These are phyloP conservation scores for Ctenochaetus hawaiiensis DNA, from an alignment of 2,797 vertebrate species.

Conservation along the genomic window DNA sequence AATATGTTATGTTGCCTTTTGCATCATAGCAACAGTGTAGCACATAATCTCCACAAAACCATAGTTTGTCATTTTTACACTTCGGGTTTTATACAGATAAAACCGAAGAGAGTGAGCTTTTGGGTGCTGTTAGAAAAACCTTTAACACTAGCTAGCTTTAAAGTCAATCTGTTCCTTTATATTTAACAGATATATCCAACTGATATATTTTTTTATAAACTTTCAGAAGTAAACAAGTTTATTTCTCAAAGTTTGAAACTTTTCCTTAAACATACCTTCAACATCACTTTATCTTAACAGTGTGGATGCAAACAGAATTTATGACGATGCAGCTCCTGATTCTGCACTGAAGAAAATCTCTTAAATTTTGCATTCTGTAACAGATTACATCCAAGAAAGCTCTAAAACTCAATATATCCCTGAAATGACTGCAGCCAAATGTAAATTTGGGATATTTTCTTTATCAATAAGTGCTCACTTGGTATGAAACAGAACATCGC, in stretches of 20 bases:
- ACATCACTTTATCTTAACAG: background rate
- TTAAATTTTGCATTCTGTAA: constrained; percentile 12
- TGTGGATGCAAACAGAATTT: constrained; percentile 2
- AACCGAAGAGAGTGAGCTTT: background rate
- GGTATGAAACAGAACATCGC: constrained; percentile 52
- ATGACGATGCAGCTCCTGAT: background rate
- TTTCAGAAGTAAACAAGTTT: background rate
- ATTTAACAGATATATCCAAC: background rate
- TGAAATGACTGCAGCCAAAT: constrained; percentile 18
- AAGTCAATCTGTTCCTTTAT: background rate
- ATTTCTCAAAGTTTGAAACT: background rate
- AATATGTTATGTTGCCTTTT: background rate
- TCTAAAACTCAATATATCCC: constrained; percentile 15
- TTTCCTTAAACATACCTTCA: background rate
- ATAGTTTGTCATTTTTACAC: background rate
- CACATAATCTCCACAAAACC: background rate
- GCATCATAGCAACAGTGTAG: no score
- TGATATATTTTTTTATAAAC: background rate
- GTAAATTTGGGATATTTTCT: constrained; percentile 65
- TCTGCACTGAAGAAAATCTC: constrained; percentile 3
- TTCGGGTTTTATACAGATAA: background rate
- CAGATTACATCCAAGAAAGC: background rate
- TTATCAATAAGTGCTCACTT: constrained; percentile 64
- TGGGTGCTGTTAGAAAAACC: background rate
- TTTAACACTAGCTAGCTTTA: background rate